Evolutionary conservation across 2,888 invertebrate species (phyloP), one percentile per base, ranked within the genome.

Genomic region (Tenthredo scrophulariae): DNA sequence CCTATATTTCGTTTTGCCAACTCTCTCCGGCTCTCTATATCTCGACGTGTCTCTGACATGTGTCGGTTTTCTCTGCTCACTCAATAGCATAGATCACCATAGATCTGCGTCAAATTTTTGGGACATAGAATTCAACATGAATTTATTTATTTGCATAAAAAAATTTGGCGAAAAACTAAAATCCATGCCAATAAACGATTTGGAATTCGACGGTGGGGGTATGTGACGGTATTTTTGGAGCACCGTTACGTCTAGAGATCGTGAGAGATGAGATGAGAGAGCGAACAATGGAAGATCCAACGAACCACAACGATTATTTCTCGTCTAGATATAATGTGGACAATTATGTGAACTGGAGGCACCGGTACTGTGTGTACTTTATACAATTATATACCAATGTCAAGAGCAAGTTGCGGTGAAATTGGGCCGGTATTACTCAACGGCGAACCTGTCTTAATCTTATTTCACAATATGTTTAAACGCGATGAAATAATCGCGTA

Each of bases 361-460:
- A 6, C 29, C 29, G 77, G 43, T 43, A 10, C 54, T 29, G 50
- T 5, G 9, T 77, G 50, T 62, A 22, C 22, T 43, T n/a, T 3
- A 2, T 22, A 74, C 26, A 4, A 18, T 72, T 72, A 67, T 43
- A 43, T 43, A 13, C 54, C 77, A 77, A 77, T 77, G 77, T 77
- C 77, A 77, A 77, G 77, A 50, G 50, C 77, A 77, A 46, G 77
- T 77, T 77, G 77, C 77, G 77, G 50, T 77, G 77, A 77, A 77
- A 77, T 77, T 77, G 54, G 77, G 29, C 50, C 50, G 33, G 77
- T 77, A 77, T 77, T 77, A 77, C 77, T 50, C 18, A 46, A 77
- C 54, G n/a, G 67, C n/a, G 43, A 74, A 74, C 70, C 70, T 37
- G 6, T 22, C 74, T n/a, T 1, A 13, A 10, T 67, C 15, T 15